Evolutionary conservation across 2,888 invertebrate genomes (phyloP), one percentile per base, ranked within the genome.

Genomic region (Tenthredo distinguenda): DNA sequence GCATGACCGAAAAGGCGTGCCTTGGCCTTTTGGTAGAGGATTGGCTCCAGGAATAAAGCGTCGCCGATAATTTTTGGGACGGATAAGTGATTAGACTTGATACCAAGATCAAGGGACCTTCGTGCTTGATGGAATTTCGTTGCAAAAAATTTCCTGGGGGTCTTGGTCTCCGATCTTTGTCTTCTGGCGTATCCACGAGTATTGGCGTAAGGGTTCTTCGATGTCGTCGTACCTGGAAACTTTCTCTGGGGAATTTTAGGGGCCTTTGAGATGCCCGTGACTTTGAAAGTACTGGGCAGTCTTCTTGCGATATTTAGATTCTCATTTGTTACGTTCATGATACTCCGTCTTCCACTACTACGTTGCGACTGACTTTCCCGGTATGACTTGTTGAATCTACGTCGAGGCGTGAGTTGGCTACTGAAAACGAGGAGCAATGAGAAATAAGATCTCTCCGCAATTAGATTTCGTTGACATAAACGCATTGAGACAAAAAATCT

Each of bases 1-100:
- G 91, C 85, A 82, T 90, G 89, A 65, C 90, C 90, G 1, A 91
- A 84, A 0, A 89, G 12, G 18, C 82, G 86, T n/a, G 84, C 86
- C 58, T 85, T 87, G 34, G 85, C 85, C 6, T 47, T 85, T 7
- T 86, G 85, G 2, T 86, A 87, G 31, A 85, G 74, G 0, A 89
- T 12, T 0, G 90, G 90, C 43, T 90, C 89, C 74, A 90, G 79
- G 15, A 85, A 87, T 26, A 87, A 87, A 1, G 82, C 81, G 6
- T 77, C 88, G 2, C 88, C 87, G 2, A 31, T 84, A n/a, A 77
- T 34, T 55, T 77, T 4, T 15, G 18, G 18, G 55, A 1, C 18
- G 31, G 40, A n/a, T 3, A 34, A 3, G 15, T 31, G 77, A 55
- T 34, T 18, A 31, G 68, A 34, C 26, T 31, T 12, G 34, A 34